Evolutionary conservation across 2,888 invertebrate genomes (phyloP), one percentile per base, ranked within the genome.

Genomic region (Abscondita cerata): DNA sequence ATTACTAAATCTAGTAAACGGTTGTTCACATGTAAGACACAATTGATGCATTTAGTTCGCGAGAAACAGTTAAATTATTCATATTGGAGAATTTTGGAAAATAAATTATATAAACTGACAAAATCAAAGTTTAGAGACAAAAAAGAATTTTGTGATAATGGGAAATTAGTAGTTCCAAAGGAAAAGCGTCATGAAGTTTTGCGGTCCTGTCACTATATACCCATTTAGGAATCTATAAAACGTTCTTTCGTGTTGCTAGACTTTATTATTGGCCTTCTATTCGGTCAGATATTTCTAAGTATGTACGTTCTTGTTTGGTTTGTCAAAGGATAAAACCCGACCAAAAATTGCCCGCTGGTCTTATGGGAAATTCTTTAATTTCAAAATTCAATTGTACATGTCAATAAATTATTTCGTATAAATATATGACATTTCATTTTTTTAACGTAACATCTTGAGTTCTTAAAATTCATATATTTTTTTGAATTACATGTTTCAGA

Each of bases 261-360:
- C 3, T 50, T 9, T 73, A 71, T 40, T 74, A 68, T 54, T 76
- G 74, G 75, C 74, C 73, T 1, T 65, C 64, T 9, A 68, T 72
- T 68, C 33, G 51, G 1, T 15, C 19, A 1, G 62, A 63, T 34
- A 57, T 56, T 12, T 16, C 46, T 2, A 16, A 13, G 1, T 66
- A 61, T 40, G 51, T 64, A 12, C 15, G 9, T 1, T 31, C 25
- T 9, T 66, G 65, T 40, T 2, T 9, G 12, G 25, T 33, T n/a
- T 65, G 65, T 33, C 52, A 53, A 33, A n/a, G 18, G 5, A 41
- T 18, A 9, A 41, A 41, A 15, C 41, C 41, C 2, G 41, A 41
- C 2, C 41, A 41, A 41, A 41, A 41, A 13, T 2, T 9, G 15
- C 41, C 41, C 5, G 41, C 41, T n/a, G 41, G 41, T 13, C 41